phyloP scores from a whole-genome alignment of 2,113 vertebrate species.

The Malurus melanocephalus region DNA sequence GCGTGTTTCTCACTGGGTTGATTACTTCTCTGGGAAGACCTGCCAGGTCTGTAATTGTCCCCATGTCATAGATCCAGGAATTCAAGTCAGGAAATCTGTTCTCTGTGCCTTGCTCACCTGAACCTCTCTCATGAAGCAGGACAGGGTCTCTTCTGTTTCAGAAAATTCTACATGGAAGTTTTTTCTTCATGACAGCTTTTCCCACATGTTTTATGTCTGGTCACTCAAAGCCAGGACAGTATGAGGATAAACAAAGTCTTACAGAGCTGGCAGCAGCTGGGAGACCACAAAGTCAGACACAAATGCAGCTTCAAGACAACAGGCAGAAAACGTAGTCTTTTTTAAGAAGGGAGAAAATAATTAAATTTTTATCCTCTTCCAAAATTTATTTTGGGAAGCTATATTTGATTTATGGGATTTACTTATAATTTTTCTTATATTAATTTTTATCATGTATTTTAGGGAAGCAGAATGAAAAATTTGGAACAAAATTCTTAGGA shows the following conservation, averaged over 20 bases:
- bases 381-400: not conserved
- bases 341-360: not conserved
- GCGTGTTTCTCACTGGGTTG: not conserved
- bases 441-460: not conserved
- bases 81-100: not conserved
- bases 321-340: not conserved
- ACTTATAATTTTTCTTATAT: not conserved
- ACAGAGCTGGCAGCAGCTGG: not conserved
- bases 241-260: not conserved
- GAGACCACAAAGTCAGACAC: not conserved
- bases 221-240: not conserved
- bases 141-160: not conserved
- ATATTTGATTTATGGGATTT: not conserved
- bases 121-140: not conserved
- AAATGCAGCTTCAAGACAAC: not conserved
- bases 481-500: not conserved
- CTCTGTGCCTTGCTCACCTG: accelerated
- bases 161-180: not conserved
- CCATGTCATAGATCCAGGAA: not conserved
- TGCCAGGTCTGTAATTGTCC: not conserved
- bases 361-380: not conserved
- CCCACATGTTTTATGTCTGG: not conserved
- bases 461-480: not conserved
- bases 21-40: not conserved
- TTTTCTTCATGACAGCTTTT: not conserved